Evolutionary conservation across 2,797 vertebrate species (phyloP).

Genomic region (Lepus oiostolus): DNA sequence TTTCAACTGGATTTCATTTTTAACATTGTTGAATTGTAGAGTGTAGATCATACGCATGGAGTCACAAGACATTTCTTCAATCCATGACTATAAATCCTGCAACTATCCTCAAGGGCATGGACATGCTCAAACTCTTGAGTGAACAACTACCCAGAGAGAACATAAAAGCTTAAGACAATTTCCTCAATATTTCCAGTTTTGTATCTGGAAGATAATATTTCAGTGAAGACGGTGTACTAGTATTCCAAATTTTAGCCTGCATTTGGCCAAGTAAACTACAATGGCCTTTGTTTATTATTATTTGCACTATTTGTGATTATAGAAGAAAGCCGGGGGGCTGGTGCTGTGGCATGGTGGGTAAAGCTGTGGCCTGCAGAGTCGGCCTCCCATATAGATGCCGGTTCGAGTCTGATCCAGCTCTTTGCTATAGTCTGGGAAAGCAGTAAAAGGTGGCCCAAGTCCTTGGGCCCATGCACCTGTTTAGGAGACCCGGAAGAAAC

Average conservation of each 20-base stretch:
- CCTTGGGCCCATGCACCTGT: too few relatives aligned
- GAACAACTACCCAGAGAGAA: background rate
- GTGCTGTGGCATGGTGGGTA: too few relatives aligned
- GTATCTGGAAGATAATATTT: background rate
- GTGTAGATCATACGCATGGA: background rate
- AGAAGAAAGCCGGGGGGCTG: background rate
- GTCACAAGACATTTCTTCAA: slow-evolving; percentile 52
- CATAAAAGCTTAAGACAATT: slow-evolving; percentile 3
- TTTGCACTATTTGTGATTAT: slow-evolving; percentile 34
- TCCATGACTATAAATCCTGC: slow-evolving; percentile 17
- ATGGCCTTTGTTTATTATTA: slow-evolving; percentile 39
- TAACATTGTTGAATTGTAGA: slow-evolving; percentile 16
- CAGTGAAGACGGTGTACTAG: background rate
- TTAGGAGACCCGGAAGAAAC: too few relatives aligned
- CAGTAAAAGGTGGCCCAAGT: too few relatives aligned
- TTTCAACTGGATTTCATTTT: background rate
- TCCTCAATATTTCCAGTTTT: slow-evolving; percentile 34
- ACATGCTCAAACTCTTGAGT: background rate
- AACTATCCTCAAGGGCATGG: background rate
- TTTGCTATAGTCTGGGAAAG: too few relatives aligned
- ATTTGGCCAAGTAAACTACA: slow-evolving; percentile 34
- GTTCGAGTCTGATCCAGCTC: too few relatives aligned
- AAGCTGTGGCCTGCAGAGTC: too few relatives aligned
- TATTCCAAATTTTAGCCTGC: slow-evolving; percentile 16
- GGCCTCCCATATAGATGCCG: too few relatives aligned